These are phyloP conservation scores for Anastatus disparis DNA, from an alignment of 1,140 invertebrate species.

Conservation along the genomic window DNA sequence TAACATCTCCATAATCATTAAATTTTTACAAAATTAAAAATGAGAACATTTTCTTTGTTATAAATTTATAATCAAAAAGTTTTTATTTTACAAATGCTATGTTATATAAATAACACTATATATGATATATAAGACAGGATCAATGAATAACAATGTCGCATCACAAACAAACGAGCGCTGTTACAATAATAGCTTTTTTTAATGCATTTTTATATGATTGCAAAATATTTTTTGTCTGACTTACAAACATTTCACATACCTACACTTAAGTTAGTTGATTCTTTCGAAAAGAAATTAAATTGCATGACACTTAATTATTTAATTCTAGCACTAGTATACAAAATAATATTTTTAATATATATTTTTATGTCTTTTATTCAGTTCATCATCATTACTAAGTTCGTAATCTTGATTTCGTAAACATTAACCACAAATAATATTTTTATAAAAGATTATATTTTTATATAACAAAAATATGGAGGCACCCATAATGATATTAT, in stretches of 20 bases:
- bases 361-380: conserved; percentile 17
- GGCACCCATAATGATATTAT: neutral
- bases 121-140: conserved; percentile 35
- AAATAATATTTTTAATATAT: conserved; percentile 35
- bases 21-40: conserved; percentile 40
- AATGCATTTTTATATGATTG: neutral
- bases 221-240: conserved; percentile 25
- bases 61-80: conserved; percentile 35
- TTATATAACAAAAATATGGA: conserved; percentile 8
- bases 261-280: conserved; percentile 20
- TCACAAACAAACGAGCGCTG: conserved; percentile 9
- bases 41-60: conserved; percentile 23
- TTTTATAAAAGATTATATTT: conserved; percentile 24
- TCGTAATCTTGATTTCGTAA: conserved; percentile 9
- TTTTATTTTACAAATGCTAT: conserved; percentile 37
- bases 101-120: conserved; percentile 29
- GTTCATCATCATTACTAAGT: conserved; percentile 20
- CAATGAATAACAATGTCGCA: conserved; percentile 35
- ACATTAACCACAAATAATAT: conserved; percentile 32
- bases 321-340: conserved; percentile 25
- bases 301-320: conserved; percentile 20
- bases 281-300: conserved; percentile 18
- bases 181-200: neutral
- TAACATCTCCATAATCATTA: conserved; percentile 34
- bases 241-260: conserved; percentile 6